Conservation (phyloP, 2,113 vertebrate genomes). For the Eulemur rufifrons region DNA sequence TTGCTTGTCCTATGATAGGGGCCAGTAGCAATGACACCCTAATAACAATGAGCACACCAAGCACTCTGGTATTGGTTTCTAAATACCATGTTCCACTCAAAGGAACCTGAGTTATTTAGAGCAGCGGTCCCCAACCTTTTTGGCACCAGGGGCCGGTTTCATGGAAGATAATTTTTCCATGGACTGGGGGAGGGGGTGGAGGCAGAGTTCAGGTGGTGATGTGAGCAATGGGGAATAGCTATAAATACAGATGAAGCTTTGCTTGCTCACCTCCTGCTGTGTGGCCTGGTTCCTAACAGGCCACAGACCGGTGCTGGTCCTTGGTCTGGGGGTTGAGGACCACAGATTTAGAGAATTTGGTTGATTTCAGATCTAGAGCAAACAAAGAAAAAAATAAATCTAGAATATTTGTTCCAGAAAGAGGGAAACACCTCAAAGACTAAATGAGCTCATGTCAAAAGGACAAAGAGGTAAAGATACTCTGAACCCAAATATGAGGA, state of each 20-base stretch:
- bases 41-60: background rate
- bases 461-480: background rate
- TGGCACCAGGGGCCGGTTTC: too few relatives aligned
- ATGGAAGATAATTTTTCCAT: too few relatives aligned
- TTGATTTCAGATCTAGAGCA: background rate
- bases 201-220: too few relatives aligned
- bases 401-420: background rate
- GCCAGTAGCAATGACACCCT: background rate
- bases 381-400: background rate
- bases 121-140: too few relatives aligned
- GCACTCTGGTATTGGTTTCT: background rate
- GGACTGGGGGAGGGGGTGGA: too few relatives aligned
- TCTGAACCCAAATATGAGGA: background rate
- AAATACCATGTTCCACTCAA: background rate
- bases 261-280: too few relatives aligned
- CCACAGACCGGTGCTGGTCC: too few relatives aligned
- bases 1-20: background rate
- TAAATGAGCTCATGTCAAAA: background rate
- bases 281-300: too few relatives aligned
- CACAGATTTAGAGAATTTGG: background rate
- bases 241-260: too few relatives aligned
- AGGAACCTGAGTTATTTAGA: background rate
- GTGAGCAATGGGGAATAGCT: too few relatives aligned
- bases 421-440: background rate
- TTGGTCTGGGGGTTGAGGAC: too few relatives aligned